phyloP scores from a whole-genome alignment of 2,113 vertebrate genomes.

The Bothrops jararaca region DNA sequence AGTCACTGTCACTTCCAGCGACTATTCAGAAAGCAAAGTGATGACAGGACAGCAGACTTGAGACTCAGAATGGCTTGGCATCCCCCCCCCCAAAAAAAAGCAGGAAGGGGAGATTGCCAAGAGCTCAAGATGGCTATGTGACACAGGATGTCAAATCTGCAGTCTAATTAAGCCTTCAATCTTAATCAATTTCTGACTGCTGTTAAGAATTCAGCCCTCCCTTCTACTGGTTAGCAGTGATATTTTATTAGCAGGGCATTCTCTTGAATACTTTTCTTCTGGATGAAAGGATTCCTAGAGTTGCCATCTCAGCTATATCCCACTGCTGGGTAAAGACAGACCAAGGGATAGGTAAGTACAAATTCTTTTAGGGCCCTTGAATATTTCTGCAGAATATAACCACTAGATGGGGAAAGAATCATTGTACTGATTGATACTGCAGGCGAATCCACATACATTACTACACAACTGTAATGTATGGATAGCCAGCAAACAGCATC shows the following conservation, averaged over 20 bases:
- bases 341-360: neutral
- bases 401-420: constrained; percentile 23
- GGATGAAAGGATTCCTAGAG: neutral
- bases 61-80: neutral
- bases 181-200: neutral
- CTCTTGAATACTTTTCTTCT: neutral
- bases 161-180: neutral
- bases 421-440: neutral
- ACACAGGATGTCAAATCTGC: neutral
- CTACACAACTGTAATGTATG: neutral
- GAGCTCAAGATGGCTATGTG: neutral
- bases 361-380: neutral
- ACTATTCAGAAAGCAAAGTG: neutral
- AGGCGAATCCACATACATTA: too few species aligned
- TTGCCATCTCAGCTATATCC: neutral
- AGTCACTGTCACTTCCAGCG: neutral
- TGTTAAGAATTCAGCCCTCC: neutral
- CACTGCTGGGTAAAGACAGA: neutral
- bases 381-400: neutral
- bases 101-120: neutral
- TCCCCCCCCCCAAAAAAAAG: neutral
- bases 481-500: neutral
- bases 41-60: neutral
- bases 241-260: neutral
- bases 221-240: neutral